A percentile compares a stretch with the other conserved stretches of the same genome.
Evolutionary conservation across 37 sponge, comb jelly and placozoan genomes (phyloP).

Genomic region (Geodia barretti): DNA sequence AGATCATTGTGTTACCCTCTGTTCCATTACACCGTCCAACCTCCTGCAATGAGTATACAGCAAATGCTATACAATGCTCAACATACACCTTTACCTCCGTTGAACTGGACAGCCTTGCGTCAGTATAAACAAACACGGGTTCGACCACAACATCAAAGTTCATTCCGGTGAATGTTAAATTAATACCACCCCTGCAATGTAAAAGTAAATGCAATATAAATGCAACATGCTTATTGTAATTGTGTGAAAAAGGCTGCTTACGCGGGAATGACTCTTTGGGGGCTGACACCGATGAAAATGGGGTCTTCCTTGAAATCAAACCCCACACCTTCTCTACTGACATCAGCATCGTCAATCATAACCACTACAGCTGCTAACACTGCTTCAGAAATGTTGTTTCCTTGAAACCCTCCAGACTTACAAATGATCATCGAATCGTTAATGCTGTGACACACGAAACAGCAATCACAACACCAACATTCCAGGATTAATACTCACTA

Average conservation of each 20-base stretch:
- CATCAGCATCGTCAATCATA: constrained; percentile 12
- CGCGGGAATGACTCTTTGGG: not conserved
- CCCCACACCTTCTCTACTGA: constrained; percentile 6
- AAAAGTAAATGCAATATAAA: too few relatives aligned
- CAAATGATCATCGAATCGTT: not conserved
- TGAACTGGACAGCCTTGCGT: too few relatives aligned
- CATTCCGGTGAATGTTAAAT: constrained; percentile 49
- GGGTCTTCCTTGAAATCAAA: constrained; percentile 33
- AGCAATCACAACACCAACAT: not conserved
- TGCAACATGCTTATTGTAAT: not conserved
- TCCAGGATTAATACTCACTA: not conserved
- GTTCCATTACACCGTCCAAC: too few relatives aligned
- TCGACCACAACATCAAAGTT: constrained; percentile 42
- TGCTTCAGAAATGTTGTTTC: not conserved
- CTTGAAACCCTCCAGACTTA: not conserved
- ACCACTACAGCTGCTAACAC: constrained; percentile 9
- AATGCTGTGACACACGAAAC: not conserved
- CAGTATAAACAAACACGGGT: constrained; percentile 31
- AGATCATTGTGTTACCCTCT: too few relatives aligned
- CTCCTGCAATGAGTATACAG: too few relatives aligned
- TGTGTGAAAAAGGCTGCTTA: not conserved
- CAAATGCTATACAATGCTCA: not conserved
- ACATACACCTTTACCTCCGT: too few relatives aligned
- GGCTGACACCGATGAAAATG: not conserved
- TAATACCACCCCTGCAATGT: constrained; percentile 55